Conservation (phyloP, 2,113 vertebrate species). For the Rhineura floridana region DNA sequence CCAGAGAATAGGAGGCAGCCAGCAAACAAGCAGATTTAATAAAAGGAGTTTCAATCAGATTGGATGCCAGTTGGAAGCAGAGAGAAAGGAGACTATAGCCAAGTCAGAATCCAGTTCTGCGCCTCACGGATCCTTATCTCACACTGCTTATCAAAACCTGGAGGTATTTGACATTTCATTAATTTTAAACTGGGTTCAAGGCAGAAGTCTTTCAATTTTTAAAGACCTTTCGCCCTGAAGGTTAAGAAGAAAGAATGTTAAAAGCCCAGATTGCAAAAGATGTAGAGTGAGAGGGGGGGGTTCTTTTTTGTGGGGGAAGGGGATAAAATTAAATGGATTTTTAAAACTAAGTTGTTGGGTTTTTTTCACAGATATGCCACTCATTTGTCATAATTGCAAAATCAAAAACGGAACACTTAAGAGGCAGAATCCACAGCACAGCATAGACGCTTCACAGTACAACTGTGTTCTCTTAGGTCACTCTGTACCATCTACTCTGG, state of each 20-base stretch:
- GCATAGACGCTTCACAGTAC: too few relatives aligned
- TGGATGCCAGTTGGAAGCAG: not conserved
- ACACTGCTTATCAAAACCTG: conserved; percentile 44
- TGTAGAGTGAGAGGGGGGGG: not conserved
- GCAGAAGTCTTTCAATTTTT: conserved; percentile 56
- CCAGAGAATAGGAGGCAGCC: conserved; percentile 35
- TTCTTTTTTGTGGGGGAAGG: not conserved
- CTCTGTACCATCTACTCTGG: too few relatives aligned
- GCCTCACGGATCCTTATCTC: conserved; percentile 48
- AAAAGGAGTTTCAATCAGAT: conserved; percentile 46
- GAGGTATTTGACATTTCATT: conserved; percentile 68
- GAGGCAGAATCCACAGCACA: too few relatives aligned
- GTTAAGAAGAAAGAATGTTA: not conserved
- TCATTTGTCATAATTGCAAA: too few relatives aligned
- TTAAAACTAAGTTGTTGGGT: too few relatives aligned
- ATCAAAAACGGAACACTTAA: too few relatives aligned
- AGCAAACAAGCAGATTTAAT: conserved; percentile 45
- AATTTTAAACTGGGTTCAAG: conserved; percentile 55
- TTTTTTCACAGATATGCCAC: too few relatives aligned
- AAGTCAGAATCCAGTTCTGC: conserved; percentile 53
- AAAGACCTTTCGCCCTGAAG: conserved; percentile 45
- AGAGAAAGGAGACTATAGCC: not conserved
- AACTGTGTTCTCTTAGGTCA: too few relatives aligned
- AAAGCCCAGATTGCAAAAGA: not conserved
- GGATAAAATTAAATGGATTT: too few relatives aligned